Conservation (phyloP, 1,140 invertebrate genomes). For the Magallana ariakensis region DNA sequence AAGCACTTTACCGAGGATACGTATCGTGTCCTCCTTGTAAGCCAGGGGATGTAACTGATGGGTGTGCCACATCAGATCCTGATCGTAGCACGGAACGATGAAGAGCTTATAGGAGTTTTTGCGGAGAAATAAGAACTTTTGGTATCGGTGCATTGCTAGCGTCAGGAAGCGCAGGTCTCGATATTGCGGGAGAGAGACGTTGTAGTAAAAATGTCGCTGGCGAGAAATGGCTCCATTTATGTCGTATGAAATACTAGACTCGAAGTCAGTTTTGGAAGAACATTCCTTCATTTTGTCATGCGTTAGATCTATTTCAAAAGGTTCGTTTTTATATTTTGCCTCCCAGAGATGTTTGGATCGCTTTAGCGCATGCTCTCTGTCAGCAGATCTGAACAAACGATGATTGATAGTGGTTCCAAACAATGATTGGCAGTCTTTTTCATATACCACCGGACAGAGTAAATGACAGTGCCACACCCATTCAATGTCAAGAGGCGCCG, state of each 20-base stretch:
- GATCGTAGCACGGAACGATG: slow-evolving; percentile 81
- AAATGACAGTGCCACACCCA: slow-evolving; percentile 82
- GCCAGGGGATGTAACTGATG: slow-evolving; percentile 80
- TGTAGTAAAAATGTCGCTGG: slow-evolving; percentile 78
- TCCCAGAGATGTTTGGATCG: slow-evolving; percentile 67
- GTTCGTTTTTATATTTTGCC: slow-evolving; percentile 67
- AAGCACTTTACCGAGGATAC: slow-evolving; percentile 77
- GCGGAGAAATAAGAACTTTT: slow-evolving; percentile 80
- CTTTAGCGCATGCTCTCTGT: slow-evolving; percentile 57
- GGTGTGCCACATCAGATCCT: slow-evolving; percentile 81
- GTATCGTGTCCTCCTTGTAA: slow-evolving; percentile 78
- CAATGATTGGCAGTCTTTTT: slow-evolving; percentile 77
- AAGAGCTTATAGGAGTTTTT: slow-evolving; percentile 77
- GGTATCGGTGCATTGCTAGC: slow-evolving; percentile 79
- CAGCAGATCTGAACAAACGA: slow-evolving; percentile 71
- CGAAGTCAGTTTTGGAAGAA: slow-evolving; percentile 18
- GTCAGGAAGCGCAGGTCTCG: slow-evolving; percentile 78
- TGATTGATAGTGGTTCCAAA: slow-evolving; percentile 78
- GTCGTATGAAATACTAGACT: slow-evolving; percentile 74
- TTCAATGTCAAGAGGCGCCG: slow-evolving; percentile 81
- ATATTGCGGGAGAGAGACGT: slow-evolving; percentile 81
- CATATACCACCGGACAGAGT: slow-evolving; percentile 78
- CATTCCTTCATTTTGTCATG: neutral
- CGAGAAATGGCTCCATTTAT: slow-evolving; percentile 77
- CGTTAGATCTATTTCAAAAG: slow-evolving; percentile 64